Evolutionary conservation across 1,140 invertebrate species (phyloP), one percentile per base, ranked within the genome.

Genomic region (Bombus polaris): DNA sequence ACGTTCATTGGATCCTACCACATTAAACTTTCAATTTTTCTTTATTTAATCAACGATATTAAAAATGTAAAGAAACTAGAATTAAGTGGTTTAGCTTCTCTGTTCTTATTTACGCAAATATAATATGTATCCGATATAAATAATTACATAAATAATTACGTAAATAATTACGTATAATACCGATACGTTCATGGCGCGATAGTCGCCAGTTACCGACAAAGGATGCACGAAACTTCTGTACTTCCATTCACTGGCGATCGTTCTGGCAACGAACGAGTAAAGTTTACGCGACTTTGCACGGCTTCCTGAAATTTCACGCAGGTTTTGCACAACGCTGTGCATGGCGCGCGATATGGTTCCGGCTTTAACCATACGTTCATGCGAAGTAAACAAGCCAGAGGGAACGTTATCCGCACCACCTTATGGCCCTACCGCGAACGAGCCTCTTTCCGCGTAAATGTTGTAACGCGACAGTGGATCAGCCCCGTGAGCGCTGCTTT

Each of bases 361-460:
- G 32, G 65, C 8, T 37, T 37, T 42, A 15, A 28, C 71, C 39
- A 39, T n/a, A n/a, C 6, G 39, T 28, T 73, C 71, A 15, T 8
- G 28, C 39, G 71, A 73, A 73, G 32, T 73, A 53, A 75, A 75
- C 73, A 53, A 75, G n/a, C 44, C n/a, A 62, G 59, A 5, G 22
- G 4, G 5, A 37, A 25, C 42, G 86, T 47, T 72, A 81, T 65
- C 47, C 86, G 37, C 76, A 44, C 72, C 74, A 59, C 79, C 85
- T 83, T 78, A 81, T 78, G 53, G 47, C 68, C 18, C 70, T 28
- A 25, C 39, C 53, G 35, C 35, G 39, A 65, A 71, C 84, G 65
- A 81, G 59, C 77, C 22, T 13, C 68, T 86, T 74, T 71, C 42
- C 66, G 25, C 59, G 47, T 28, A 76, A 87, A 59, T 80, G 80